Evolutionary conservation across 64 coral and sea anemone genomes (phyloP).

Genomic region (Stylophora pistillata): DNA sequence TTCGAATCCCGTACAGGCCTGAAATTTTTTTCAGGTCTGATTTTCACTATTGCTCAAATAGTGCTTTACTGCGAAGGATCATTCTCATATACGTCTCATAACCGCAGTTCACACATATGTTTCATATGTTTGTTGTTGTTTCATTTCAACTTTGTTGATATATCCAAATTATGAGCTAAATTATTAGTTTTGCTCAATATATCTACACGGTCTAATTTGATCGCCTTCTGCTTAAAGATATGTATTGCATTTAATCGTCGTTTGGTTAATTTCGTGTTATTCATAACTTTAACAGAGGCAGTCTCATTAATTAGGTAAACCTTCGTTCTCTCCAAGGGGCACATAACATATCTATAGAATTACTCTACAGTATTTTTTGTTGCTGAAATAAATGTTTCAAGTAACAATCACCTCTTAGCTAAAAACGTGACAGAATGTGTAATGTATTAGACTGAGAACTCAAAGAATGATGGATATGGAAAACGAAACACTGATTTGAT

Average conservation of each 20-base stretch:
- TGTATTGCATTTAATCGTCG: neutral
- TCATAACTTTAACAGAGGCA: neutral
- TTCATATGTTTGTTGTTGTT: too few relatives aligned
- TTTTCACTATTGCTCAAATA: too few relatives aligned
- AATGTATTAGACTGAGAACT: neutral
- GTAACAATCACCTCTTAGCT: too few relatives aligned
- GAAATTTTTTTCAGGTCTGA: too few relatives aligned
- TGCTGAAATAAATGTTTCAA: neutral
- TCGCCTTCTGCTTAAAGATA: neutral
- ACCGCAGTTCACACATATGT: too few relatives aligned
- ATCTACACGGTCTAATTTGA: neutral
- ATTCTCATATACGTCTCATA: too few relatives aligned
- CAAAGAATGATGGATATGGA: slow-evolving; percentile 17
- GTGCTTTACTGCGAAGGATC: too few relatives aligned
- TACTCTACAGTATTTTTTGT: neutral
- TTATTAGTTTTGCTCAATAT: neutral
- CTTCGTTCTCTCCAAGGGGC: neutral
- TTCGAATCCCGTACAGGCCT: too few relatives aligned
- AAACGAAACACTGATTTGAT: neutral
- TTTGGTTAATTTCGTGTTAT: neutral
- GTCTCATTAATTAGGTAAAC: neutral
- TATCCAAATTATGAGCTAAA: neutral
- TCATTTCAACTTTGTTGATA: too few relatives aligned
- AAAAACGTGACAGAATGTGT: slow-evolving; percentile 11
- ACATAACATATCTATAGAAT: neutral